Base-by-base conservation (phyloP, 2,888 invertebrate genomes). In the Noctuana brunneofusca region DNA sequence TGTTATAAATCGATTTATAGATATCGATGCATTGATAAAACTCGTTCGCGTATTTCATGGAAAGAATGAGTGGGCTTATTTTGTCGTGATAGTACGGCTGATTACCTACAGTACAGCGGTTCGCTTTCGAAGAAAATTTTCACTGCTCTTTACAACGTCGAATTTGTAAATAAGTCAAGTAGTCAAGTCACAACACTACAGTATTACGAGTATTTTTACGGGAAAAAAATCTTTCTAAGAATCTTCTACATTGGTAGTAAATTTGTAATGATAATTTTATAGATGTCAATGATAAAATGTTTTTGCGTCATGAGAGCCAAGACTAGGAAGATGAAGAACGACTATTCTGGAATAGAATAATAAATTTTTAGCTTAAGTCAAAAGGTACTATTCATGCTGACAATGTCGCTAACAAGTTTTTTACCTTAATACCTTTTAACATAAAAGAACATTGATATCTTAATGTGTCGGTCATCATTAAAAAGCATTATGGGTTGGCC, bases 1-100 rank as follows among this genome's bases (percentile, higher is more conserved):
- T 24, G 24, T 49, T 49, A 20, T 18, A 49, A 22, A 49, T 22
- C 49, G 49, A 49, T 49, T n/a, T n/a, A 49, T n/a, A n/a, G 14
- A 24, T 49, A 49, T 50, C 27, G 30, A 27, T 50, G 50, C 50
- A 50, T 16, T 30, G 50, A 50, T 30, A 30, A 30, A 12, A 24
- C 14, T 20, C 18, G 24, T 49, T 49, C 49, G 16, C n/a, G 1
- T 30, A 50, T 14, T 38, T 38, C 38, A 38, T n/a, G 50, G n/a
- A n/a, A 27, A 30, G 30, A 30, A 50, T 50, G 50, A 50, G 14
- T 50, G 14, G 14, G 16, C 5, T 50, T 27, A 20, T 48, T 30
- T 30, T 27, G 50, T 43, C n/a, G 3, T 16, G 30, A 11, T 14
- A 38, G 38, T 38, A 38, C n/a, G n/a, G n/a, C n/a, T 14, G 6